Base-by-base conservation (phyloP, 2,888 invertebrate species). In the Cephus spinipes region DNA sequence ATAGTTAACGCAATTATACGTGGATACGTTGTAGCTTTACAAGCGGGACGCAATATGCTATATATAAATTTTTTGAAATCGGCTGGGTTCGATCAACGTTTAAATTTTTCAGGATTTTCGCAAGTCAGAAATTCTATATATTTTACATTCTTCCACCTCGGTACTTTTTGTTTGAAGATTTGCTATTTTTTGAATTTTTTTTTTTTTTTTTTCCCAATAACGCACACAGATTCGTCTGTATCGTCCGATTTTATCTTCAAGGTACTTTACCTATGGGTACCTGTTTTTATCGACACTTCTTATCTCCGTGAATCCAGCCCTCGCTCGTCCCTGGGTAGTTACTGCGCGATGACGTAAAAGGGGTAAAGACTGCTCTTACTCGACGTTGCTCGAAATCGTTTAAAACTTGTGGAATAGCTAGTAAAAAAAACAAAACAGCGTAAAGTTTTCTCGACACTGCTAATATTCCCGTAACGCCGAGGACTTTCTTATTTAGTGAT, bases 401-500 rank as follows among this genome's bases (percentile, higher is more conserved):
- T 83, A 84, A 82, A 85, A 84, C 81, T 85, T 86, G 68, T 40
- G 76, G 77, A 85, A 83, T 81, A 74, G 81, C 82, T 75, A 74
- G 68, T 75, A 79, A 76, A 79, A 76, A 79, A 77, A 79, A 78
- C 75, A 36, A 36, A 79, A 76, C 77, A 68, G 55, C 23, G 32
- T 55, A 69, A 81, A 81, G 76, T 85, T 81, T 81, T 73, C 77
- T 77, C 74, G 74, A 55, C 76, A 73, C 80, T 9, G 40, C 73
- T 78, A 73, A 76, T 73, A 78, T 78, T 73, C 73, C 75, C 31
- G 76, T 74, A 71, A 68, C 68, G 71, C 32, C 32, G 74, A 69
- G 31, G 80, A 79, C 77, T 84, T 83, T 81, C 84, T 87, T 85
- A 87, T 87, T 87, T 84, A 82, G 77, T 82, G 82, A 88, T 88